phyloP scores from a whole-genome alignment of 2,797 vertebrate species.

The Artibeus lituratus region DNA sequence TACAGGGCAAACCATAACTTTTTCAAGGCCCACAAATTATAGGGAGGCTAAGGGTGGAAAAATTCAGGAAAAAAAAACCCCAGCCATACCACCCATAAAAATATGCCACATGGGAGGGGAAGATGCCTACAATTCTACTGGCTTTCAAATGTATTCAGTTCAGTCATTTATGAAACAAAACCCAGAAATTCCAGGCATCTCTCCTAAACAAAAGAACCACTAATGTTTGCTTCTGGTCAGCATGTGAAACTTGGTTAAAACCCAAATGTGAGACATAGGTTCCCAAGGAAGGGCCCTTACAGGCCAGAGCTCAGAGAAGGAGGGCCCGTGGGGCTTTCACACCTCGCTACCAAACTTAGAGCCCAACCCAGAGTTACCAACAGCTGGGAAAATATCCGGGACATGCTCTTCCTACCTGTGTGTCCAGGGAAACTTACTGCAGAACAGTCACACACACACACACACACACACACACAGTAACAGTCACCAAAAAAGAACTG shows the following conservation, averaged over 20 bases:
- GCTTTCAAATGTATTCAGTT: slow-evolving; percentile 60
- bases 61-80: slow-evolving; percentile 14
- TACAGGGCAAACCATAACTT: slow-evolving; percentile 73
- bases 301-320: not conserved
- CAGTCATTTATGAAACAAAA: slow-evolving; percentile 67
- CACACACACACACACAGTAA: not conserved
- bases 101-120: slow-evolving; percentile 38
- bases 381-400: not conserved
- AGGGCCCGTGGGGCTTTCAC: not conserved
- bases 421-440: slow-evolving; percentile 15
- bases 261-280: slow-evolving; percentile 46
- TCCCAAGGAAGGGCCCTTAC: not conserved
- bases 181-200: slow-evolving; percentile 67
- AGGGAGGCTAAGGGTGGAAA: slow-evolving; percentile 71
- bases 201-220: slow-evolving; percentile 73
- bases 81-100: slow-evolving; percentile 61
- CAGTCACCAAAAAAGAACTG: not conserved
- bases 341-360: not conserved
- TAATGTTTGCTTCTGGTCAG: slow-evolving; percentile 68
- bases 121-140: slow-evolving; percentile 47
- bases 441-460: not conserved
- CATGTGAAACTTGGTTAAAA: slow-evolving; percentile 52
- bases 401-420: not conserved
- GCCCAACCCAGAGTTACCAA: not conserved
- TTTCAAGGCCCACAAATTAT: slow-evolving; percentile 82